Base-by-base conservation (phyloP, 2,797 vertebrate species). In the Sebastes jordani region DNA sequence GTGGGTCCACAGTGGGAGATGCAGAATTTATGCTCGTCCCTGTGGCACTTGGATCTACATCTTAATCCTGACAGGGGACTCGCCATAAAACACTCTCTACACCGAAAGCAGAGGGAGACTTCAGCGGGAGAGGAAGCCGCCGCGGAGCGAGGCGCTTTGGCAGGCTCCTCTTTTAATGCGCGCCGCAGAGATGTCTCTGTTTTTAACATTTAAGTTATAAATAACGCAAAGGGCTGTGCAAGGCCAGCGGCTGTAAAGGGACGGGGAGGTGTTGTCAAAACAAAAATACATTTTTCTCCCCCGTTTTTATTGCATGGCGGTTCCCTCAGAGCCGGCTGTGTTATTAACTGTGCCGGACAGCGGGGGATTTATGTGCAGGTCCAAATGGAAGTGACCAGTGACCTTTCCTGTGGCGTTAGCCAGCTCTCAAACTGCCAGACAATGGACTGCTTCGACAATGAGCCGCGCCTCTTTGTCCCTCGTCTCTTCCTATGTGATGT, bases 381-480 rank as follows among this genome's bases (percentile, higher is more conserved):
- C 90, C 94, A 94, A 95, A 94, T 94, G 92, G 92, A 95, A 93
- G 91, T 95, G 94, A 95, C 94, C 92, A 42, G 89, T 93, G 91
- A 95, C 93, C 90, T 95, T 95, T 94, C 88, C 91, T 85, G 88
- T 91, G 89, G 92, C 56, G 77, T 88, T 92, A 88, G 88, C 88
- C 73, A 71, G 90, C 86, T 86, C 89, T 89, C 87, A 87, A 90
- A 89, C 83, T 65, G 92, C 88, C 90, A 92, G 86, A 93, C 91
- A 90, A 90, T 93, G 82, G 90, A 91, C 83, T 82, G 89, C 86
- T 73, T 87, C 76, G 20, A 95, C 92, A 94, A 91, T 93, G 89
- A 93, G 88, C 86, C 62, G 16, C 52, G 32, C 80, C 83, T 91
- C 82, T 90, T 91, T 93, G 86, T 93, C 87, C 88, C 89, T 88